Conservation (phyloP, 2,113 vertebrate genomes). For the Chinchilla lanigera region DNA sequence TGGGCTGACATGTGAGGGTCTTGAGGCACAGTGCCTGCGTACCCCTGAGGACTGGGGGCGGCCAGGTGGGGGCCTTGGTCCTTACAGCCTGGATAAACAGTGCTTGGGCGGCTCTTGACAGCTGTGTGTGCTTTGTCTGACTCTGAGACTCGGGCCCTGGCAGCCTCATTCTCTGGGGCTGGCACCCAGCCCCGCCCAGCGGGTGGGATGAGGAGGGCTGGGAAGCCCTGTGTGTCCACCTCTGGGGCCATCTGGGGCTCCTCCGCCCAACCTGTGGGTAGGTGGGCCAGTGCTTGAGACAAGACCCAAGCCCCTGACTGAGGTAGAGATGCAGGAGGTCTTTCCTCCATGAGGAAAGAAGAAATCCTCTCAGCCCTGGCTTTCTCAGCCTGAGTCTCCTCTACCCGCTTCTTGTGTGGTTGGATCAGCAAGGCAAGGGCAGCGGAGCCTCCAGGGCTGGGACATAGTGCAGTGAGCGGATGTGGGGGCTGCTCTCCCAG, state of each 20-base stretch:
- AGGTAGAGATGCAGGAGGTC: neutral
- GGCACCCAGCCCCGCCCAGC: neutral
- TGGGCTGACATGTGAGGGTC: neutral
- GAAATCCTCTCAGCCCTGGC: neutral
- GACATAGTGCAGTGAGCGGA: neutral
- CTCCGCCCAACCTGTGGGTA: neutral
- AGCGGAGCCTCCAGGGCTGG: neutral
- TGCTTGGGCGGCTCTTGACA: slow-evolving; percentile 53
- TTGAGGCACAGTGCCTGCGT: neutral
- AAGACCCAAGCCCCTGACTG: neutral
- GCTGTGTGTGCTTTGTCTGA: slow-evolving; percentile 44
- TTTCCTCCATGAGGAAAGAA: neutral
- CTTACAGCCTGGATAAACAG: slow-evolving; percentile 49
- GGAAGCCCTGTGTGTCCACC: neutral
- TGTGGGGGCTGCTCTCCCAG: neutral
- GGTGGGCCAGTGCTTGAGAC: neutral
- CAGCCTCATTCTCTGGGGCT: neutral
- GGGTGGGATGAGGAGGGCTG: neutral
- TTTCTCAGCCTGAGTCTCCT: slow-evolving; percentile 14
- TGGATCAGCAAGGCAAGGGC: neutral
- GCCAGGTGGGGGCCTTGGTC: neutral
- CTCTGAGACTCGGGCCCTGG: neutral
- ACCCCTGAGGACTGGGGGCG: neutral
- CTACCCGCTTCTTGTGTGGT: neutral
- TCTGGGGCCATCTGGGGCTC: neutral